Conservation (phyloP, 2,888 invertebrate genomes). For the Caenorhabditis zanzibari region DNA sequence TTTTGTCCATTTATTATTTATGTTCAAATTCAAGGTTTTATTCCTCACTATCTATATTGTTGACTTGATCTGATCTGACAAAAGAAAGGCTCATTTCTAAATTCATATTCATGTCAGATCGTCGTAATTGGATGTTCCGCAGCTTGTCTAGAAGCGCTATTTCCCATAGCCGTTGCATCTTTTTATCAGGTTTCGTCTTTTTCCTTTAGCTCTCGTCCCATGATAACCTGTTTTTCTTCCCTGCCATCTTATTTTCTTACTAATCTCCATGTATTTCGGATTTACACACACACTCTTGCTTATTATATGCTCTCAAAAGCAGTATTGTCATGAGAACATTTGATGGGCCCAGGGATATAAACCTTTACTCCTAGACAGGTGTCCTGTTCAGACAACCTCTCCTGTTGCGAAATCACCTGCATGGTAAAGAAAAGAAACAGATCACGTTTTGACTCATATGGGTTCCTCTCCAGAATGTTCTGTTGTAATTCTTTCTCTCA, state of each 20-base stretch:
- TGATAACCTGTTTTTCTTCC: background rate
- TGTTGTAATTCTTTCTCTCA: no score
- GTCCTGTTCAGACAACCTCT: constrained; percentile 19
- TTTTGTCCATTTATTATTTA: background rate
- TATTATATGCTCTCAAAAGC: no score
- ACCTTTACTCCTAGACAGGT: no score
- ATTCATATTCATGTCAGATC: constrained; percentile 25
- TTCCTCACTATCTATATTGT: background rate
- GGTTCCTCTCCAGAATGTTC: no score
- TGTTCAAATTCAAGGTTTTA: background rate
- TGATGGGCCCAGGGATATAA: no score
- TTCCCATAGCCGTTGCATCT: constrained; percentile 48
- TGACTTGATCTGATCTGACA: no score
- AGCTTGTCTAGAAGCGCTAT: constrained; percentile 48
- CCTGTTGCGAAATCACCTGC: constrained; percentile 2
- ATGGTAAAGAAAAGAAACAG: background rate
- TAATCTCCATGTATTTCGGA: background rate
- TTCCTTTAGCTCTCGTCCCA: background rate
- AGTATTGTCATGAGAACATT: no score
- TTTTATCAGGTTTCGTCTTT: constrained; percentile 55
- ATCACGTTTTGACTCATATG: background rate
- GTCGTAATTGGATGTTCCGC: constrained; percentile 51
- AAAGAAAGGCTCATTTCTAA: background rate
- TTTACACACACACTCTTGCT: no score
- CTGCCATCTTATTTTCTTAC: background rate